Percentiles rank a stretch among this genome's conserved stretches.
These are phyloP conservation scores for Fringilla coelebs DNA, from an alignment of 2,797 vertebrate species.

Conservation along the genomic window DNA sequence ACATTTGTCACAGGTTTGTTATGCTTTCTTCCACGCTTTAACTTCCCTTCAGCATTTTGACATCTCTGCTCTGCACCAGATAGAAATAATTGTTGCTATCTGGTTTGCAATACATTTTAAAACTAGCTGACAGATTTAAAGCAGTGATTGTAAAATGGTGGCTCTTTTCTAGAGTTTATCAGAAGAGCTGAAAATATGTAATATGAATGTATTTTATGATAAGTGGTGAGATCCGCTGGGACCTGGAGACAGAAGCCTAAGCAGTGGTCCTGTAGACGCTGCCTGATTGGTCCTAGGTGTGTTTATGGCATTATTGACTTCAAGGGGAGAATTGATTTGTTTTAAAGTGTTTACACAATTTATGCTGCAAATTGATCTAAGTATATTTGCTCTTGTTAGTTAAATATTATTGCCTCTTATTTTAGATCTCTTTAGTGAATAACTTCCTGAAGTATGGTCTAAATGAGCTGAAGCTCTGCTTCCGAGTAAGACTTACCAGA, in stretches of 20 bases:
- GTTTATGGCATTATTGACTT: neutral
- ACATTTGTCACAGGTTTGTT: neutral
- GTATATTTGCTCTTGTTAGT: neutral
- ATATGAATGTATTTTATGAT: neutral
- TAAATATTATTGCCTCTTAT: neutral
- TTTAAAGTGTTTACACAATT: neutral
- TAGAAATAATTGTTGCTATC: neutral
- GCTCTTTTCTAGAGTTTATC: neutral
- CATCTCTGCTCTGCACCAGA: neutral
- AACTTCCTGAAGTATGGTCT: conserved; percentile 96
- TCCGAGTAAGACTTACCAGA: conserved; percentile 90
- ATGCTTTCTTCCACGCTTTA: neutral
- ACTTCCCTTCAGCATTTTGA: neutral
- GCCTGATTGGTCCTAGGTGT: neutral
- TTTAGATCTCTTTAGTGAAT: conserved; percentile 95
- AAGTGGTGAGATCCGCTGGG: neutral
- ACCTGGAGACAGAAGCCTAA: neutral
- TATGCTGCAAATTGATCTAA: neutral
- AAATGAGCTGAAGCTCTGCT: conserved; percentile 93
- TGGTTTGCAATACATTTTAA: neutral
- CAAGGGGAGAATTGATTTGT: neutral
- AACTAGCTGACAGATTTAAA: neutral
- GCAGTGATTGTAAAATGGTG: neutral
- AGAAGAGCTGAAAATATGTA: neutral
- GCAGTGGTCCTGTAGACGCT: neutral